Evolutionary conservation across 1,140 invertebrate genomes (phyloP), one percentile per base, ranked within the genome.

Genomic region (Galleria mellonella): DNA sequence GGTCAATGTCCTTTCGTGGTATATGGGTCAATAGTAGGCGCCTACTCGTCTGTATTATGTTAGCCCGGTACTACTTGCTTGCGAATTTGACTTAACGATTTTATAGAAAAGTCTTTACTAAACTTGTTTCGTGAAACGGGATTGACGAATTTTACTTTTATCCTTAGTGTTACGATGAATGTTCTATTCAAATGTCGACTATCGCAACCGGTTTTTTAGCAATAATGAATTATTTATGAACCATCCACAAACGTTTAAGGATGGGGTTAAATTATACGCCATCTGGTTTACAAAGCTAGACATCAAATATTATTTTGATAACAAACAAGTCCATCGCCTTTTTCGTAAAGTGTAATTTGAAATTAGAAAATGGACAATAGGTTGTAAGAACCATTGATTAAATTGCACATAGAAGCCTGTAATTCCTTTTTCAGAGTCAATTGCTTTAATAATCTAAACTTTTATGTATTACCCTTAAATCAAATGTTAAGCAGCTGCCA

Each of bases 21-120:
- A 81, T 79, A 81, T 83, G 70, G 79, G 79, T 83, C 76, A 83
- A 67, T 61, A 44, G 60, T 59, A 74, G 76, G 79, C 76, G 79
- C 76, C 76, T 65, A 54, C 49, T 52, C 56, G 79, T 81, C 76
- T 78, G 66, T 78, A 65, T 73, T 73, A 67, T 72, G 60, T 59
- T 62, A 70, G 55, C 52, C 60, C 51, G 45, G 53, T 44, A 35
- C 44, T 37, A 55, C 58, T 59, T 56, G 45, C 45, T 42, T 51
- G 50, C 59, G 56, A 77, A 68, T 65, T 67, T 51, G 45, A 47
- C 44, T 58, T 56, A 58, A 57, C 46, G 23, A 47, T 37, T 56
- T 64, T 55, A 60, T 55, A 59, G 47, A 69, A 66, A 64, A 53
- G 41, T 23, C 17, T 23, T 23, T 23, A 43, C 33, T 44, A 43